Percentiles rank a stretch among this genome's conserved stretches.
phyloP scores from a whole-genome alignment of 2,113 vertebrate genomes.

The Thymallus thymallus region DNA sequence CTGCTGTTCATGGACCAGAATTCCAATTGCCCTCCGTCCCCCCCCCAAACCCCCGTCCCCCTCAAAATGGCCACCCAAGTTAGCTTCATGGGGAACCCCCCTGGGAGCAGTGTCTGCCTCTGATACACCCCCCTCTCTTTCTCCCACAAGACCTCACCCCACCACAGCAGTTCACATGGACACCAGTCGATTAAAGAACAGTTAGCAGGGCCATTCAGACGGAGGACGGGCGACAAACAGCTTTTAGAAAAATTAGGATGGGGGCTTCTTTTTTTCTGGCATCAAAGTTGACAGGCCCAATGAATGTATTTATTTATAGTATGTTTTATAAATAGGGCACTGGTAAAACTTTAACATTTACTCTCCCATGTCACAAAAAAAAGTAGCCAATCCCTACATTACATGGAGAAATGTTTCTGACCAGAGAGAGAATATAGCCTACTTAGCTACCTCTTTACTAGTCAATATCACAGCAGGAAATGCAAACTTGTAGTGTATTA shows the following conservation, averaged over 20 bases:
- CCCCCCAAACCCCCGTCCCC: neutral
- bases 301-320: neutral
- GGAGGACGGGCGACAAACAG: conserved; percentile 12
- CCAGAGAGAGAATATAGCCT: neutral
- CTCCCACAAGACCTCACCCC: conserved; percentile 2
- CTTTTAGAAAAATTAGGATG: conserved; percentile 3
- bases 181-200: conserved; percentile 55
- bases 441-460: no score
- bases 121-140: neutral
- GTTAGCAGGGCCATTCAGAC: conserved; percentile 41
- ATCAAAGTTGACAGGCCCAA: neutral
- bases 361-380: neutral
- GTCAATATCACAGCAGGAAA: no score
- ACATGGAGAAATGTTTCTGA: neutral
- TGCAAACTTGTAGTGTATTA: no score
- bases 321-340: neutral
- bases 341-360: neutral
- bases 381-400: neutral
- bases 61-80: conserved; percentile 43
- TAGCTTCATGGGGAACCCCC: conserved; percentile 14
- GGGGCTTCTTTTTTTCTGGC: conserved; percentile 19
- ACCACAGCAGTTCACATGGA: conserved; percentile 38
- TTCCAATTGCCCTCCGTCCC: neutral
- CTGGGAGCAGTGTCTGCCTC: no score
- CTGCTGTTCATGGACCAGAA: neutral